Base-by-base conservation (phyloP, 35 echinoderm and acorn worm genomes). In the Hemicentrotus pulcherrimus region DNA sequence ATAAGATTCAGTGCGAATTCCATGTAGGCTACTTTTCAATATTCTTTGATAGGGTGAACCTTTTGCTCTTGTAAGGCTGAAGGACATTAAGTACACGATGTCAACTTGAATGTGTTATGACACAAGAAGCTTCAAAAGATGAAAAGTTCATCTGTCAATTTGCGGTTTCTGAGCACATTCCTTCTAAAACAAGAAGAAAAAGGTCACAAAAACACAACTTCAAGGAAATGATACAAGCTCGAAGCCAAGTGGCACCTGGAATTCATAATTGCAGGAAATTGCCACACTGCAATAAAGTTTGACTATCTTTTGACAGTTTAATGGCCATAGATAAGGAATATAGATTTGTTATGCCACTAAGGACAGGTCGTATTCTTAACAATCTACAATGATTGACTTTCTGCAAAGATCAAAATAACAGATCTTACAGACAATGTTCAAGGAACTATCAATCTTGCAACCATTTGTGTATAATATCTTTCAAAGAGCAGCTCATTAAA, bases 191-290 rank as follows among this genome's bases (percentile, higher is more conserved):
- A 22, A 6, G 4, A 78, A 78, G 65, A 78, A 78, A 70, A 78
- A 78, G 65, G 65, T 78, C 65, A 78, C 65, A 78, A 78, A 78
- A 78, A 78, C 65, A 78, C 65, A 78, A 78, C 65, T 28, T 28
- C 65, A 78, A 78, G 65, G 65, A n/a, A 78, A 78, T n/a, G 19
- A 14, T n/a, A 78, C 19, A 78, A 78, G 19, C 65, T 28, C 4
- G 65, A 78, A 78, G 65, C 65, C 65, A 78, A 78, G 65, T 28
- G 65, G 65, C 65, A 78, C 65, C 65, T 78, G 65, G 65, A n/a
- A 78, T 78, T 78, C 65, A 78, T 78, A 78, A 78, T 78, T 78
- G 65, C 65, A 78, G 65, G 65, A 78, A 78, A 78, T 78, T 78
- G 65, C 65, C 65, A n/a, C 65, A 78, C 65, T 78, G 65, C 19